Percentiles rank a stretch among this genome's conserved stretches.
phyloP scores from a whole-genome alignment of 2,113 vertebrate species.

The Odobenus rosmarus region DNA sequence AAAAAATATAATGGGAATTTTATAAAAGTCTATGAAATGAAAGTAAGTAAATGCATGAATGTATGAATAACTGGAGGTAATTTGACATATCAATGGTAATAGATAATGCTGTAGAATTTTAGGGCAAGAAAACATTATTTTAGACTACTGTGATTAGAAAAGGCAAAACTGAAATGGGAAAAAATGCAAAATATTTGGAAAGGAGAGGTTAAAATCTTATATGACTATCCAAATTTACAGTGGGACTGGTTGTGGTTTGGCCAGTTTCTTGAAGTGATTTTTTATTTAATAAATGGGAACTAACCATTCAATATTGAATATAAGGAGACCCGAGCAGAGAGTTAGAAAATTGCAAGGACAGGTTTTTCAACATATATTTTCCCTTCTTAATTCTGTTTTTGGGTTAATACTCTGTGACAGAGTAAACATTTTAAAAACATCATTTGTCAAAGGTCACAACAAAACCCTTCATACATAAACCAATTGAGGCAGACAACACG shows the following conservation, averaged over 20 bases:
- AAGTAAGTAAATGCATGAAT: neutral
- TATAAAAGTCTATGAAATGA: neutral
- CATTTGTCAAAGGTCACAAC: conserved; percentile 46
- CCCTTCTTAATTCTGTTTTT: conserved; percentile 10
- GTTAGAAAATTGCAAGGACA: neutral
- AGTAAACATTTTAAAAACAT: conserved; percentile 59
- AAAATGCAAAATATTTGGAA: neutral
- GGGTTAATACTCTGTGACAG: neutral
- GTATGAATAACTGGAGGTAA: neutral
- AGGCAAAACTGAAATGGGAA: neutral
- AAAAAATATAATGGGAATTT: neutral
- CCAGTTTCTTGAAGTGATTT: neutral
- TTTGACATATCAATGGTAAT: neutral
- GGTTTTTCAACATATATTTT: neutral
- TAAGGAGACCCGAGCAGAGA: neutral
- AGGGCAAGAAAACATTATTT: neutral
- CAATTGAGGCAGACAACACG: neutral
- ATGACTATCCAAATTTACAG: neutral
- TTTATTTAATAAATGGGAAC: neutral
- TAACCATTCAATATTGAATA: neutral
- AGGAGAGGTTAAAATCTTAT: neutral
- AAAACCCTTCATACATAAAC: conserved; percentile 48
- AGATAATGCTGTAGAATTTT: neutral
- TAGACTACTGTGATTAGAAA: neutral
- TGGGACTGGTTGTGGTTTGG: neutral